These are phyloP conservation scores for Lypha dubia DNA, from an alignment of 2,888 invertebrate genomes.

Conservation along the genomic window DNA sequence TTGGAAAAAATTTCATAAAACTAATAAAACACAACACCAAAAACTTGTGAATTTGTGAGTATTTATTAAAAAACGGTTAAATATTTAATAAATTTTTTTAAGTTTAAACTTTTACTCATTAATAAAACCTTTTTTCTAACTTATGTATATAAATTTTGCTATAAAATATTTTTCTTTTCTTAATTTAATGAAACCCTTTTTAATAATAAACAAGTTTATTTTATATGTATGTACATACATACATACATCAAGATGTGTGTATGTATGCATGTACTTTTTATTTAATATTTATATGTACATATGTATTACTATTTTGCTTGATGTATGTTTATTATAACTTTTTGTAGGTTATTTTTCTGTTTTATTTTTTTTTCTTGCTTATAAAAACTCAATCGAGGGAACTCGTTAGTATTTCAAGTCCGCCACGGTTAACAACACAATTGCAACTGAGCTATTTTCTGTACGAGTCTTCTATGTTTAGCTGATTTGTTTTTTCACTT, in stretches of 20 bases:
- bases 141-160: not conserved
- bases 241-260: no score
- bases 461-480: slow-evolving; percentile 72
- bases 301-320: slow-evolving; percentile 47
- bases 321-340: slow-evolving; percentile 26
- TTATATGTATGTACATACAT: no score
- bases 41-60: not conserved
- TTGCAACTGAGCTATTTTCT: slow-evolving; percentile 78
- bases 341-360: slow-evolving; percentile 19
- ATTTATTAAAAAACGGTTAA: not conserved
- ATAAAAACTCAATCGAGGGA: slow-evolving; percentile 59
- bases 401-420: slow-evolving; percentile 75
- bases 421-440: slow-evolving; percentile 79
- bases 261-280: not conserved
- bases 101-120: not conserved
- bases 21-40: not conserved
- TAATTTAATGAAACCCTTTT: not conserved
- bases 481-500: slow-evolving; percentile 79
- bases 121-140: not conserved
- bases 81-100: not conserved
- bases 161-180: not conserved
- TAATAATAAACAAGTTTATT: not conserved
- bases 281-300: not conserved
- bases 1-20: not conserved
- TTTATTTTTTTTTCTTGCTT: slow-evolving; percentile 29